Evolutionary conservation across 2,797 vertebrate genomes (phyloP).

Genomic region (Echeneis naucrates): DNA sequence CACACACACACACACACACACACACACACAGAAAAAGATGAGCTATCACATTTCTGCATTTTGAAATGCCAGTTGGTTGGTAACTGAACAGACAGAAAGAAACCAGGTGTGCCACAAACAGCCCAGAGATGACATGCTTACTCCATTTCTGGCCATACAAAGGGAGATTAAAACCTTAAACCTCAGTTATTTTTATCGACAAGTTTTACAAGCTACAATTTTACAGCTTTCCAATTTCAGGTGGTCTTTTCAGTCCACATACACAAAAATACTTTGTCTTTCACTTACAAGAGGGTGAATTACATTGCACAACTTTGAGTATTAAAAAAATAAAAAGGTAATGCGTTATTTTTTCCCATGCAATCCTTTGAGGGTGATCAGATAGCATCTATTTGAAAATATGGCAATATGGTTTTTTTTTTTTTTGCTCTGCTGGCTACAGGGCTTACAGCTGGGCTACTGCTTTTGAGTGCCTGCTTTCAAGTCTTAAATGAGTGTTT

Average conservation of each 20-base stretch:
- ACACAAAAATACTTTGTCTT: neutral
- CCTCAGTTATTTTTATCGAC: constrained; percentile 7
- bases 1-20: constrained; percentile 1
- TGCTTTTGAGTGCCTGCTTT: neutral
- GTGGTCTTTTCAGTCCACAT: constrained; percentile 12
- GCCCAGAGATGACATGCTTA: constrained; percentile 16
- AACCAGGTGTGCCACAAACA: constrained; percentile 37
- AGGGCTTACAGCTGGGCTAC: neutral
- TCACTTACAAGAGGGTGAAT: neutral
- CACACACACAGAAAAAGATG: constrained; percentile 30
- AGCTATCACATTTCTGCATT: constrained; percentile 41
- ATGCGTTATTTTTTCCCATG: neutral
- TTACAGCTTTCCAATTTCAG: too few relatives aligned
- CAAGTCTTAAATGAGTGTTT: neutral
- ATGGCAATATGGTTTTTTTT: neutral
- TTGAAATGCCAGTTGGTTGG: constrained; percentile 52
- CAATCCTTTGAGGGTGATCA: neutral
- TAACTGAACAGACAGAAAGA: constrained; percentile 44
- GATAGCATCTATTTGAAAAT: constrained; percentile 6
- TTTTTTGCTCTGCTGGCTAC: neutral
- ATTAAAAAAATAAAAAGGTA: neutral
- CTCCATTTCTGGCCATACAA: constrained; percentile 2
- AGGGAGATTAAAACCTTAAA: constrained; percentile 3
- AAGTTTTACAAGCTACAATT: too few relatives aligned
- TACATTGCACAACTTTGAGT: constrained; percentile 10